Base-by-base conservation (phyloP, 2,888 invertebrate genomes). In the Phortica okadai region DNA sequence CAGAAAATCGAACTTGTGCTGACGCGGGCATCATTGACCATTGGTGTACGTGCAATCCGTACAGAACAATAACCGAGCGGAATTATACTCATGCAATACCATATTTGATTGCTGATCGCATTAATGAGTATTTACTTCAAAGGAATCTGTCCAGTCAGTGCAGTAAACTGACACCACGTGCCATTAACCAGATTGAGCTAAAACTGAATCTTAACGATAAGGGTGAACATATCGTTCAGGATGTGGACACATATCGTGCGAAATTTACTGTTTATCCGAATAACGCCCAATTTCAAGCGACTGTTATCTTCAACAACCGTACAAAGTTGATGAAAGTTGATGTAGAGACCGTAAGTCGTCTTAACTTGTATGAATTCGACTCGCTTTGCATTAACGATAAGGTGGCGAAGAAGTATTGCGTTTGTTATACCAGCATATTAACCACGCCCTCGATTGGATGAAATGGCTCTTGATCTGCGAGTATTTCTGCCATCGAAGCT, bases 281-380 rank as follows among this genome's bases (percentile, higher is more conserved):
- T 10, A 5, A 2, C 0, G 74, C 78, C 2, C 1, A 16, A 1
- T 82, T 81, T 11, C 79, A 82, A 41, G 77, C 80, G 21, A 81
- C 82, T 2, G 67, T 79, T 2, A 72, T 11, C 8, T 82, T 76
- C 73, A 79, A 80, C 41, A 62, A 70, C 42, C 58, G 56, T 3
- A 77, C 74, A 0, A n/a, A 42, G 6, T 7, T 33, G 8, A 10
- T 74, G 4, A 6, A 62, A 6, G 59, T 78, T 10, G 33, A 78
- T n/a, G 72, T 80, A 42, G 94, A 93, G 14, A 91, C 92, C 64
- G 91, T 95, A 1, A 95, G 94, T 89, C 91, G 94, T 62, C 84
- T 93, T 93, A 14, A 93, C 93, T 84, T 87, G 79, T 94, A 93
- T 83, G 83, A 83, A 11, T 82, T 87, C 6, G 92, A 93, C 82